phyloP scores from a whole-genome alignment of 53 echinoderm and acorn worm genomes.

The Arbacia lixula region DNA sequence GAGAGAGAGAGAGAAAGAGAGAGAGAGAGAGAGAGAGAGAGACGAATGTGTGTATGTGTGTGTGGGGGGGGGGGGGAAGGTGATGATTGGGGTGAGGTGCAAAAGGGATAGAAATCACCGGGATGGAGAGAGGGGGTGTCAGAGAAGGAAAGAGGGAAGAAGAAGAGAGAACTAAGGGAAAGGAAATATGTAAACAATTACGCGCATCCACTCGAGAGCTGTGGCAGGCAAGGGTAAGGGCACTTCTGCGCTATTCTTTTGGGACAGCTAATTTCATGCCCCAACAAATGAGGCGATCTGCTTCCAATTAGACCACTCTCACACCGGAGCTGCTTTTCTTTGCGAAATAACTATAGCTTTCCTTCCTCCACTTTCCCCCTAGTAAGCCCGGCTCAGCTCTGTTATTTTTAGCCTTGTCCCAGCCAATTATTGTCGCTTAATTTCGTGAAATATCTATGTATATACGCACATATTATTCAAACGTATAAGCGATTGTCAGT shows the following conservation, averaged over 20 bases:
- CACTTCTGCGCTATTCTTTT: not conserved
- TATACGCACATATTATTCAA: too few species aligned
- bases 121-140: not conserved
- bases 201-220: constrained; percentile 9
- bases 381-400: constrained; percentile 22
- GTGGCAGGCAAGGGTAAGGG: constrained; percentile 1
- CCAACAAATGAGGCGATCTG: constrained; percentile 18
- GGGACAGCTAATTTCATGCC: constrained; percentile 47
- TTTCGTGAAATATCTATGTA: too few species aligned
- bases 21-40: not conserved
- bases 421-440: constrained; percentile 26
- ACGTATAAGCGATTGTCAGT: too few species aligned
- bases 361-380: constrained; percentile 31
- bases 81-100: too few species aligned
- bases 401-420: constrained; percentile 48
- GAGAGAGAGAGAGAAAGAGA: too few species aligned
- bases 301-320: constrained; percentile 42
- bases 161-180: not conserved
- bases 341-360: constrained; percentile 24
- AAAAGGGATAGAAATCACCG: too few species aligned
- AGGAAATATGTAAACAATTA: constrained; percentile 31
- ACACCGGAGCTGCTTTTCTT: constrained; percentile 48
- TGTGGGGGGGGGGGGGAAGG: too few species aligned
- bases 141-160: not conserved
- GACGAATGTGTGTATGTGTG: too few species aligned